Evolutionary conservation across 2,888 invertebrate species (phyloP), one percentile per base, ranked within the genome.

Genomic region (Drosophila neotestacea): DNA sequence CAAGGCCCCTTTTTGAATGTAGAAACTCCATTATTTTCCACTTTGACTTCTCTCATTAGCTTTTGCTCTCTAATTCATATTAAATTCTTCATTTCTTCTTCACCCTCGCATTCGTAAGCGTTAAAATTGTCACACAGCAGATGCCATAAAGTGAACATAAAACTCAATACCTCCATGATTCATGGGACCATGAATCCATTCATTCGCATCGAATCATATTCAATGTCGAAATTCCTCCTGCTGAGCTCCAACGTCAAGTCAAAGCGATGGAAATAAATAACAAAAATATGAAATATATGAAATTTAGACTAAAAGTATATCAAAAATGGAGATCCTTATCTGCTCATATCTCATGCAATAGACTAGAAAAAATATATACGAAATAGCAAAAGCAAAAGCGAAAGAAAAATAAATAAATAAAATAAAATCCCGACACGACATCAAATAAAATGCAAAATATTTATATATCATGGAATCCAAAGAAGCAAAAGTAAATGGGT

Each of bases 371-470:
- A n/a, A 11, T 22, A 22, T 22, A 22, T 22, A 2, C 22, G 22
- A 22, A 22, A 22, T 22, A 27, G 9, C 0, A 5, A 51, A 27
- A 27, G 9, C 6, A 47, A 16, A 39, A 13, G n/a, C 30, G 16
- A 46, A 22, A n/a, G 4, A 39, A 28, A 42, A 48, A 28, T 38
- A 38, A 55, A 41, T 32, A 50, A 59, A 65, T 60, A 67, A 51
- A 54, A 28, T 10, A 9, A 52, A 36, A 52, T 46, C 10, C 7
- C 11, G 28, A 44, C 44, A 36, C 9, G 42, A 44, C 61, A 52
- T 42, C 54, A 52, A 61, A 52, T 61, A 56, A 46, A 54, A 54
- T 54, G 22, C 54, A 62, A 47, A 44, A 51, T 44, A 61, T 52
- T 44, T 60, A 48, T 48, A 44, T 44, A 32, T n/a, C 22, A 56